phyloP scores from a whole-genome alignment of 2,888 invertebrate genomes.

The Zygogramma bicolorata region DNA sequence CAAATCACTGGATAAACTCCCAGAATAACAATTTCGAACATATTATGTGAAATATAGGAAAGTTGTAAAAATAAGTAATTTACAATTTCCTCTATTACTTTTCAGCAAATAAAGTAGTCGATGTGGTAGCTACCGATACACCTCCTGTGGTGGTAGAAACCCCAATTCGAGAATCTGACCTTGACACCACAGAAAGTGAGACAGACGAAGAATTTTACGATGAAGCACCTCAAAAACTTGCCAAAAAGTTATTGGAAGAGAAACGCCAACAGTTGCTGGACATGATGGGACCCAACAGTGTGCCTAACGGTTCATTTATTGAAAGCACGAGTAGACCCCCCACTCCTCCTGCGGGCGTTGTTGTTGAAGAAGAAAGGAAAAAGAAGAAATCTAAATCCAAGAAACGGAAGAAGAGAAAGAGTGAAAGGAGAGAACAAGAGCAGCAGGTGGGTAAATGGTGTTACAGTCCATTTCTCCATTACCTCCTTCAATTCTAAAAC shows the following conservation, averaged over 20 bases:
- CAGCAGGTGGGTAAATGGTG: constrained; percentile 54
- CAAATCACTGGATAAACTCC: too few relatives aligned
- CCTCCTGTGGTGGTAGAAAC: constrained; percentile 66
- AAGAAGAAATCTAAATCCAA: constrained; percentile 75
- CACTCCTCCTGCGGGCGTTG: constrained; percentile 70
- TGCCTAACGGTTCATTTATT: constrained; percentile 67
- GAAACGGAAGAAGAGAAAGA: constrained; percentile 69
- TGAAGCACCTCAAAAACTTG: constrained; percentile 81
- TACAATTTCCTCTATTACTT: too few relatives aligned
- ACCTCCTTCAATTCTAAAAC: too few relatives aligned
- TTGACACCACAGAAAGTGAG: constrained; percentile 87
- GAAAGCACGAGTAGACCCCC: constrained; percentile 74
- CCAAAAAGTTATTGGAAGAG: constrained; percentile 79
- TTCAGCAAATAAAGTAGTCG: constrained; percentile 64
- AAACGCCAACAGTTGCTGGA: constrained; percentile 80
- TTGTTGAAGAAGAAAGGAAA: constrained; percentile 68
- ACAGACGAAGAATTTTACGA: constrained; percentile 92
- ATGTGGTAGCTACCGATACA: constrained; percentile 66
- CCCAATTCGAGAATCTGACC: constrained; percentile 82
- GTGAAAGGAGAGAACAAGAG: constrained; percentile 60
- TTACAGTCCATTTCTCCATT: too few relatives aligned
- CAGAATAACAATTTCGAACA: too few relatives aligned
- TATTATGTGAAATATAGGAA: neutral
- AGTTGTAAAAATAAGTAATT: too few relatives aligned
- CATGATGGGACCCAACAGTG: constrained; percentile 72